Conservation (phyloP, 2,113 vertebrate species). For the Pygoscelis antarcticus region DNA sequence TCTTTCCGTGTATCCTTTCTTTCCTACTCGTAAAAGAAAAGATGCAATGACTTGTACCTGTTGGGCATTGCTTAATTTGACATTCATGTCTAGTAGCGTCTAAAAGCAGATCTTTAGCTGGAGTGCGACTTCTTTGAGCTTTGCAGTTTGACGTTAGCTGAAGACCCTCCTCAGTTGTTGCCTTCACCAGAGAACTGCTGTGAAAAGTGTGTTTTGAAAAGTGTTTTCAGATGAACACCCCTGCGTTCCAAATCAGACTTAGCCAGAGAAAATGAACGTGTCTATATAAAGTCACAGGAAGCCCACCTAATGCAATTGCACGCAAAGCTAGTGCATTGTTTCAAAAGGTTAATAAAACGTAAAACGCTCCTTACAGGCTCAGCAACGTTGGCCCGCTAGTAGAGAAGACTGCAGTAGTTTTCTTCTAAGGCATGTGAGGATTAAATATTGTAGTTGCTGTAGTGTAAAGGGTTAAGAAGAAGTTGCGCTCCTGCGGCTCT, state of each 20-base stretch:
- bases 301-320: accelerated
- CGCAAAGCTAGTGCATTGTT: not conserved
- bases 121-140: not conserved
- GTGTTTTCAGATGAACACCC: not conserved
- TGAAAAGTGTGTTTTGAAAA: not conserved
- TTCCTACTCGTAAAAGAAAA: not conserved
- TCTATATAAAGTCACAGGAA: not conserved
- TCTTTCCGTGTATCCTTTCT: conserved; percentile 84
- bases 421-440: not conserved
- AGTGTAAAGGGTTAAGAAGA: not conserved
- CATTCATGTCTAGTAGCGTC: not conserved
- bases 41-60: too few relatives aligned
- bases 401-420: not conserved
- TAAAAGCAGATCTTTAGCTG: not conserved
- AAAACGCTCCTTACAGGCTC: not conserved
- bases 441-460: not conserved
- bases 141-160: not conserved
- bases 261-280: not conserved
- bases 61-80: not conserved
- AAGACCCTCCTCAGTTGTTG: not conserved
- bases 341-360: accelerated
- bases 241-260: accelerated
- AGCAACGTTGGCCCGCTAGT: not conserved
- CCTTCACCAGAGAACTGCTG: not conserved
- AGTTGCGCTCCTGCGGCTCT: not conserved